A percentile compares a stretch with the other conserved stretches of the same genome.
phyloP scores from a whole-genome alignment of 2,797 vertebrate species.

The Ara ararauna region DNA sequence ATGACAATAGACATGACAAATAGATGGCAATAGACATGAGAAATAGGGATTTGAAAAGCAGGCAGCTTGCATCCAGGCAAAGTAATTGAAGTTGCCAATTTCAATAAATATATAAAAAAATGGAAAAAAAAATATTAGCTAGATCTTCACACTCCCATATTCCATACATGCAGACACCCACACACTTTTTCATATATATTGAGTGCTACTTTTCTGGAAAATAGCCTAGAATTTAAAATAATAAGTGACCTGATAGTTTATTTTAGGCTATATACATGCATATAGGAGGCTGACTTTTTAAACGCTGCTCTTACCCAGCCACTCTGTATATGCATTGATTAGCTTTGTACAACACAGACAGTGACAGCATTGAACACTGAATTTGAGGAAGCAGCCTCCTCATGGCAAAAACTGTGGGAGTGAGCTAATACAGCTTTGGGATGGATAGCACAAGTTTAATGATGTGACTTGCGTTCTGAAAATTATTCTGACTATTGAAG shows the following conservation, averaged over 20 bases:
- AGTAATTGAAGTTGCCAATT: not conserved
- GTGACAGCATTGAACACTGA: not conserved
- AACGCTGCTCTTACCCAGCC: not conserved
- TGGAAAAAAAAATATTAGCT: not conserved
- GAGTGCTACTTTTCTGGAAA: not conserved
- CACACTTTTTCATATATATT: not conserved
- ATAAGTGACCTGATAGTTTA: not conserved
- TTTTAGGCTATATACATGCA: not conserved
- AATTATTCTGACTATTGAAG: not conserved
- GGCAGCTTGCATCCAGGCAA: not conserved
- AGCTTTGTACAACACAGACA: not conserved
- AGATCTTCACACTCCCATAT: not conserved
- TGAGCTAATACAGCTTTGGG: not conserved
- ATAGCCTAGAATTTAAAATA: slow-evolving; percentile 12
- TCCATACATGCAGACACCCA: not conserved
- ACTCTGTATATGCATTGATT: not conserved
- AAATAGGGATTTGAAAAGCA: not conserved
- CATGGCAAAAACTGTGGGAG: not conserved
- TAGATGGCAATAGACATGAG: not conserved
- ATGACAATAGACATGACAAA: too few species aligned
- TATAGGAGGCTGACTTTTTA: not conserved
- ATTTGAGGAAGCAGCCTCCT: not conserved
- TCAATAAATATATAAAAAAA: not conserved
- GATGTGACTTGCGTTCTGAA: not conserved
- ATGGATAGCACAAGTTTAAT: not conserved